These are phyloP conservation scores for Tenthredo amoena DNA, from an alignment of 2,888 invertebrate genomes.

Conservation along the genomic window DNA sequence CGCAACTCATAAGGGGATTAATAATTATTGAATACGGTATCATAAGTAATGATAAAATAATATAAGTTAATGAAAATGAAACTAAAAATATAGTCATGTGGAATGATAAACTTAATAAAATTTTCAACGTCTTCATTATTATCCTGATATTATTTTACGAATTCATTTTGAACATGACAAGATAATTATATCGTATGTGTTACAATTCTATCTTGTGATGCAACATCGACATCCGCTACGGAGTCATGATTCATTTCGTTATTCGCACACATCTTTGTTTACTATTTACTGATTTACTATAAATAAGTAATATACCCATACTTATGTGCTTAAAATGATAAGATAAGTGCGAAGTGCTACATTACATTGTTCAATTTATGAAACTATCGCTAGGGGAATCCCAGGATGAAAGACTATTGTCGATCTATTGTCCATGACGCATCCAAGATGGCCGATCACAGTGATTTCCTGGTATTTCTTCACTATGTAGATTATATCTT, in stretches of 20 bases:
- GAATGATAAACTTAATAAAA: slow-evolving; percentile 47
- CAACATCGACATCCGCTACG: not conserved
- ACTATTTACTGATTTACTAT: not conserved
- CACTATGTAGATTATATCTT: not conserved
- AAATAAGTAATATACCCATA: too few species aligned
- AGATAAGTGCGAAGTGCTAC: not conserved
- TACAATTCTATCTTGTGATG: not conserved
- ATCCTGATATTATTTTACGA: not conserved
- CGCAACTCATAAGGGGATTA: not conserved
- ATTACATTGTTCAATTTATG: not conserved
- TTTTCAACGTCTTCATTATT: slow-evolving; percentile 33
- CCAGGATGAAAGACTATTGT: not conserved
- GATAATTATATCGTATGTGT: too few species aligned
- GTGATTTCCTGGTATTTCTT: not conserved
- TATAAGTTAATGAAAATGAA: slow-evolving; percentile 40
- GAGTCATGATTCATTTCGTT: not conserved
- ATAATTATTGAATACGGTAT: slow-evolving; percentile 39
- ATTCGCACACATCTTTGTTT: not conserved
- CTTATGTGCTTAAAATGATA: not conserved
- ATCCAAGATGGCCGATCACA: not conserved
- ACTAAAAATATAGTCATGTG: slow-evolving; percentile 33
- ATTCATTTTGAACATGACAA: not conserved
- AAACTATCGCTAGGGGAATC: not conserved
- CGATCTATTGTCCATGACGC: not conserved
- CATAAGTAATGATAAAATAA: slow-evolving; percentile 43